Evolutionary conservation across 2,888 invertebrate genomes (phyloP), one percentile per base, ranked within the genome.

Genomic region (Bombylius major): DNA sequence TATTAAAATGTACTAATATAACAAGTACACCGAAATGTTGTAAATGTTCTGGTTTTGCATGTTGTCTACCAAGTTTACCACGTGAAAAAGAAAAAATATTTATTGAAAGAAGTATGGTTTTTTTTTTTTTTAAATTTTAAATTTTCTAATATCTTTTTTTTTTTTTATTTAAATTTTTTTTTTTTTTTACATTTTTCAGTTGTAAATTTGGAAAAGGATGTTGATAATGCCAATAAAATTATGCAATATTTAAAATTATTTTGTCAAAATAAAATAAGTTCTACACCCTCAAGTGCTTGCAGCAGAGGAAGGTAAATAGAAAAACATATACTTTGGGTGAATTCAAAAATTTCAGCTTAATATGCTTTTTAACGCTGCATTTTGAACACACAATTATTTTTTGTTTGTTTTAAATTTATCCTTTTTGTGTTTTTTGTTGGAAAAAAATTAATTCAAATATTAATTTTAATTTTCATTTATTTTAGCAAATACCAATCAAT

Each of bases 1-100:
- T 42, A 12, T 5, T 50, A 1, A n/a, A 51, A 31, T 7, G n/a
- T 23, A 34, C 52, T 12, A 50, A 45, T 36, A 44, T 48, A 8
- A 31, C 34, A 33, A 52, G 50, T 6, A 58, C 59, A 32, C 56
- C 60, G n/a, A 65, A 60, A 51, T 72, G 72, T 55, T 72, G 71
- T 56, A 62, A 61, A 13, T 72, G 72, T 32, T 54, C 60, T 61
- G 65, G 58, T 62, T 60, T 56, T 54, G 62, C 13, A 58, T 71
- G 55, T 65, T 65, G 56, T 64, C 67, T 61, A 11, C 62, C 63
- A 9, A 54, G n/a, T 2, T 50, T 61, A 36, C 55, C 62, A 4
- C 66, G 61, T 51, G 65, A 67, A 23, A 65, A 63, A n/a, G 69
- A 72, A 34, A 67, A 66, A 56, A 65, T 67, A 56, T 63, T 72